Base-by-base conservation (phyloP, 2,888 invertebrate genomes). In the Lasioglossum malachurum region DNA sequence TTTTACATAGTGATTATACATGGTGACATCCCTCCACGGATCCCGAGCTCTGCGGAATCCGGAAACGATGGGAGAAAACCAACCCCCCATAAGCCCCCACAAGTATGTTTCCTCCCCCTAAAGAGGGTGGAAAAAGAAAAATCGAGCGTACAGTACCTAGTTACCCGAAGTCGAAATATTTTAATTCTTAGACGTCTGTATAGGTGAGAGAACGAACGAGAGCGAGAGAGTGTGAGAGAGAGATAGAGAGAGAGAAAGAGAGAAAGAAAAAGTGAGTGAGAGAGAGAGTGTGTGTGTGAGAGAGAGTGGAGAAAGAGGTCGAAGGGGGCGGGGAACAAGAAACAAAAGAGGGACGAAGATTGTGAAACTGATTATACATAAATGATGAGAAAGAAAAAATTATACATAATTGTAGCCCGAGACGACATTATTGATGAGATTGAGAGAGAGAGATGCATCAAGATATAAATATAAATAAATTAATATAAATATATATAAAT, bases 161-260 rank as follows among this genome's bases (percentile, higher is more conserved):
- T 93, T 93, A 92, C 91, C 88, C 75, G 90, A 93, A 64, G 89
- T 94, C 90, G 93, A 93, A 89, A 93, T 92, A 94, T 92, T 94
- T 94, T 91, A 90, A 92, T 89, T 87, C 82, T 82, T 83, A 89
- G 85, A 82, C 49, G 77, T 78, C 80, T 71, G 75, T 76, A 80
- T 77, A 79, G 78, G 57, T 71, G 71, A 78, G 57, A 53, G 27
- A 49, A 31, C 5, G 77, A 35, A 27, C 35, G 35, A 67, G 35
- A 60, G 76, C 49, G 80, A 27, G 41, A 7, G 78, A 35, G 35
- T 14, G 19, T 35, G 77, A 35, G 27, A 35, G 35, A 69, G 69
- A 69, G 23, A 35, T 1, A 10, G 57, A 72, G 35, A 69, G 71
- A 71, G 77, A 27, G 16, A 38, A 10, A 67, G 10, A 7, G 19